Evolutionary conservation across 1,140 invertebrate species (phyloP), one percentile per base, ranked within the genome.

Genomic region (Drosophila subpulchrella): DNA sequence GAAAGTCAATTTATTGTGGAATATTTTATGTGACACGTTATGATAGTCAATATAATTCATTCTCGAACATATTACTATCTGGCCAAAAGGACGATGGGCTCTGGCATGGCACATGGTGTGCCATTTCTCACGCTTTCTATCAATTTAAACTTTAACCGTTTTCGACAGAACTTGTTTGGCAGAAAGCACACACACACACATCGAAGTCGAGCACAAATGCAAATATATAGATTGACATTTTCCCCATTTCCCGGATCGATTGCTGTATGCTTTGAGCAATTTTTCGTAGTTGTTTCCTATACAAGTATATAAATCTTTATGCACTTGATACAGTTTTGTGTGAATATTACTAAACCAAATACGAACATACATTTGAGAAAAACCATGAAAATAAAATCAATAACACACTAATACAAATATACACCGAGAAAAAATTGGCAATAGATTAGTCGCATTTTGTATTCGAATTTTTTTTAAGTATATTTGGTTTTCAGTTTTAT

Each of bases 351-450:
- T 65, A 75, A 88, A 81, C 74, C 59, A 68, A 80, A 76, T 65
- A 75, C 58, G 62, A 73, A 84, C 56, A 67, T 76, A 75, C 48
- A 70, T 56, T 55, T 44, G 53, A 56, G 38, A 63, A 63, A 34
- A 47, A 34, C 39, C 36, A 65, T 58, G 53, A 58, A 71, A 36
- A 48, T 39, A 38, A 67, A 71, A 42, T 71, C 67, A 74, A 55
- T 59, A 74, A 82, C 56, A 90, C 90, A 91, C 85, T 90, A 90
- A 90, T 90, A 80, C 88, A 86, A 86, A 75, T 75, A 77, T 80
- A 91, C 82, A 88, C 77, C 83, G 91, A 92, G 91, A 91, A 92
- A 92, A 92, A 92, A 92, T 92, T 92, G 91, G 91, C 91, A 92
- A 92, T 92, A 92, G 91, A 91, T 72, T 91, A 91, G 84, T 84